A percentile compares a stretch with the other conserved stretches of the same genome.
phyloP scores from a whole-genome alignment of 2,113 vertebrate species.

The Laticauda laticaudata region DNA sequence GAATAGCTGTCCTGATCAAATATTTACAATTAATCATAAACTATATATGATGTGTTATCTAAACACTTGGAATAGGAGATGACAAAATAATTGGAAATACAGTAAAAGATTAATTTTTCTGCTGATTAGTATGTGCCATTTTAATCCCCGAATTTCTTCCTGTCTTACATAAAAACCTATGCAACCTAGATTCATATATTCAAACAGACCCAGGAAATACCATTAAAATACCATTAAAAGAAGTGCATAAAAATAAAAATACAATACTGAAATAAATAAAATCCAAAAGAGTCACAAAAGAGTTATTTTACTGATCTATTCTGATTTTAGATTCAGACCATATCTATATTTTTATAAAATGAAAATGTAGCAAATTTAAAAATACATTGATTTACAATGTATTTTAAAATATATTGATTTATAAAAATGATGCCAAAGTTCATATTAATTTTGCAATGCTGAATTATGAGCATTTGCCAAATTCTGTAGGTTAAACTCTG shows the following conservation, averaged over 20 bases:
- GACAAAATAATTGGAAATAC: background rate
- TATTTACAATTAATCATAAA: background rate
- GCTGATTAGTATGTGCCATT: background rate
- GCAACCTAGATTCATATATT: background rate
- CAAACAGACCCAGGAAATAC: background rate
- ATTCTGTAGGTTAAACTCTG: background rate
- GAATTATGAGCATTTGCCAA: background rate
- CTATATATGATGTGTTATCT: background rate
- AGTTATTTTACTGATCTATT: background rate
- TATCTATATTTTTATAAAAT: background rate
- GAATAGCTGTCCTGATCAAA: background rate
- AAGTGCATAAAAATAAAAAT: background rate
- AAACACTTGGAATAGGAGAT: background rate
- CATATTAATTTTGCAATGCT: background rate
- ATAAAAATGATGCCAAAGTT: background rate
- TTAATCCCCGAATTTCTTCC: background rate
- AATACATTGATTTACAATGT: background rate
- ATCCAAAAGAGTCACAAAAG: background rate
- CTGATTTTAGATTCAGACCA: background rate
- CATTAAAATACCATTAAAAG: background rate
- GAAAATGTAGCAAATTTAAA: background rate
- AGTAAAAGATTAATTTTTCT: background rate
- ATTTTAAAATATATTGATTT: background rate
- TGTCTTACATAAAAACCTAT: background rate
- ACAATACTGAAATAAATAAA: background rate